phyloP scores from a whole-genome alignment of 2,113 vertebrate species.

The Catagonus wagneri region DNA sequence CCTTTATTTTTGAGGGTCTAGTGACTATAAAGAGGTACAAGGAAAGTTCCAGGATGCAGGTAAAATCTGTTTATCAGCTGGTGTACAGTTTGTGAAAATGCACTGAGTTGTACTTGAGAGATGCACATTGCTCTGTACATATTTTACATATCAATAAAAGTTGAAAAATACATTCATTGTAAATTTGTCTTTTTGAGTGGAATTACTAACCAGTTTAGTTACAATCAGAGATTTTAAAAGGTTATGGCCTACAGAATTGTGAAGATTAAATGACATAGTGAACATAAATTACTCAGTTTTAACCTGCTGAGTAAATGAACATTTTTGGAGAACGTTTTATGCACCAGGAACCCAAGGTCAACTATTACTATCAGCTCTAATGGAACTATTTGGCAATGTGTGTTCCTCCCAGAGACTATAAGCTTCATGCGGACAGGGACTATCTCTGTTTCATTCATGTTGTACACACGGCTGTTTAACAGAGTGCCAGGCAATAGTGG shows the following conservation, averaged over 20 bases:
- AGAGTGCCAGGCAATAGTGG: background rate
- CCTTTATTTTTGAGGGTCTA: background rate
- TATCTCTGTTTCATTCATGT: constrained; percentile 1
- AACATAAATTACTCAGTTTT: constrained; percentile 29
- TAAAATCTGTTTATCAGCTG: constrained; percentile 8
- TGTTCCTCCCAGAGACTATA: background rate
- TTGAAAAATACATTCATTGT: background rate
- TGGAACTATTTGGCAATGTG: background rate
- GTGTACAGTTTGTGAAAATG: constrained; percentile 10
- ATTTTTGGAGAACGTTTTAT: background rate
- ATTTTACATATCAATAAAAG: constrained; percentile 12
- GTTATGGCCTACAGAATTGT: constrained; percentile 32
- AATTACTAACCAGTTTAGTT: constrained; percentile 20
- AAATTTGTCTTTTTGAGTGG: constrained; percentile 36
- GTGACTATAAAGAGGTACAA: background rate
- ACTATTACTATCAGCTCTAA: background rate
- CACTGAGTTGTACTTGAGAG: background rate
- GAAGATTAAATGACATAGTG: constrained; percentile 35
- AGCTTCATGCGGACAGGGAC: background rate
- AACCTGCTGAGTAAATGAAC: background rate
- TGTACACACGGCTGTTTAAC: constrained; percentile 33
- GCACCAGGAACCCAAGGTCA: background rate
- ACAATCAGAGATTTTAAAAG: constrained; percentile 48
- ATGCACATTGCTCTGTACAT: background rate
- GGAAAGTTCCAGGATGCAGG: background rate